Percentiles rank a stretch among this genome's conserved stretches.
Evolutionary conservation across 2,888 invertebrate genomes (phyloP).

Genomic region (Leptopilina drosophilae): DNA sequence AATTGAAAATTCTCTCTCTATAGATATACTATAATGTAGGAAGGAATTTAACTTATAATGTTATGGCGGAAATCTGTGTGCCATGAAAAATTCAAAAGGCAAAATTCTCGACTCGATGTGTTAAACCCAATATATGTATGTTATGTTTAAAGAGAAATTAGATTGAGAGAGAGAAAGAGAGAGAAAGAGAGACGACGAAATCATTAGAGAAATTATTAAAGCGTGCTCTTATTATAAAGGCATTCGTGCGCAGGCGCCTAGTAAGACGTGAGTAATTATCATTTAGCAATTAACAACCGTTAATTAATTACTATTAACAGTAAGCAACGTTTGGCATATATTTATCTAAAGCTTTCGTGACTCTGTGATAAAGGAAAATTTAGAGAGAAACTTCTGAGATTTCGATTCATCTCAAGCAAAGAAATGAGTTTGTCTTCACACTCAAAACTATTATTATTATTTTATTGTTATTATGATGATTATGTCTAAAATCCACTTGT

Average conservation of each 20-base stretch:
- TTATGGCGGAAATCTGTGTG: conserved; percentile 26
- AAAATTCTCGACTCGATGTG: conserved; percentile 26
- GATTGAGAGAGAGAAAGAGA: conserved; percentile 54
- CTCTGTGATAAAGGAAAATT: background rate
- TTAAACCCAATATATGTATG: conserved; percentile 1
- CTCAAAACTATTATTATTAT: too few relatives aligned
- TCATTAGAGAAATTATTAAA: conserved; percentile 70
- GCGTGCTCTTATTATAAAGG: conserved; percentile 61
- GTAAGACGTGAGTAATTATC: conserved; percentile 66
- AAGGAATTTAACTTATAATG: conserved; percentile 21
- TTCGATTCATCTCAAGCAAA: background rate
- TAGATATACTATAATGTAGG: background rate
- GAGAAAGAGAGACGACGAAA: conserved; percentile 54
- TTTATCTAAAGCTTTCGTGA: background rate
- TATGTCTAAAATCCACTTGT: too few relatives aligned
- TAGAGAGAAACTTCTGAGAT: conserved; percentile 10
- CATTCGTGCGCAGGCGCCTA: conserved; percentile 44
- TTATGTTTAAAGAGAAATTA: conserved; percentile 35
- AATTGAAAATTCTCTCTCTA: conserved; percentile 1
- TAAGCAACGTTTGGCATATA: conserved; percentile 35
- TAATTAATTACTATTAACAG: conserved; percentile 72
- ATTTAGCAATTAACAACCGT: conserved; percentile 72
- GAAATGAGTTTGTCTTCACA: background rate
- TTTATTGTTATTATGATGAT: too few relatives aligned
- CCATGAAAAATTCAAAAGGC: conserved; percentile 35